Evolutionary conservation across 2,797 vertebrate species (phyloP).

Genomic region (Aplochiton taeniatus): DNA sequence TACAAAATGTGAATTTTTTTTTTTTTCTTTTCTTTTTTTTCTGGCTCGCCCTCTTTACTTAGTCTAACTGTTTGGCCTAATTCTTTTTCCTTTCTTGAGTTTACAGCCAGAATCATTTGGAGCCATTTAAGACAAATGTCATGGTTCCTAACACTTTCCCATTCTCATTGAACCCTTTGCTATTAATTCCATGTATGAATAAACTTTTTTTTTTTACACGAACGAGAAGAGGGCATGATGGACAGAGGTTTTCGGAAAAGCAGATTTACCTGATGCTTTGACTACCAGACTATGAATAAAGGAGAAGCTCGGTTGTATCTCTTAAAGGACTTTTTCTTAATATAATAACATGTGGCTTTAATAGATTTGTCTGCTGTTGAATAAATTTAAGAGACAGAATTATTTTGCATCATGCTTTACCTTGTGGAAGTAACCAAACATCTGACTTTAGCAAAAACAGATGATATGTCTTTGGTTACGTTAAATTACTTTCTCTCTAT

Average conservation of each 20-base stretch:
- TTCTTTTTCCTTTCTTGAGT: constrained; percentile 29
- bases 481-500: too few species aligned
- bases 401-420: too few species aligned
- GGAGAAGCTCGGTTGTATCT: constrained; percentile 3
- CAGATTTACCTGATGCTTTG: too few species aligned
- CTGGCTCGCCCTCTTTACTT: constrained; percentile 24
- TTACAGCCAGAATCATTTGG: constrained; percentile 29
- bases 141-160: constrained; percentile 36
- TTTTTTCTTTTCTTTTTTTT: constrained; percentile 18
- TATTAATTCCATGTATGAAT: constrained; percentile 22
- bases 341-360: too few species aligned
- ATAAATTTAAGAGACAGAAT: too few species aligned
- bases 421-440: too few species aligned
- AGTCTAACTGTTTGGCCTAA: constrained; percentile 19
- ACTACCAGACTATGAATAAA: neutral
- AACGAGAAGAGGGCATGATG: neutral
- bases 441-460: too few species aligned
- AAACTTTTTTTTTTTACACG: neutral
- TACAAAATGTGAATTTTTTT: constrained; percentile 31
- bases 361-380: too few species aligned
- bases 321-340: too few species aligned
- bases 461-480: too few species aligned
- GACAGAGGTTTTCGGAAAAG: neutral
- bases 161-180: constrained; percentile 26
- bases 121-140: constrained; percentile 52